Conservation (phyloP, 2,888 invertebrate species). For the Temnothorax ravouxi region DNA sequence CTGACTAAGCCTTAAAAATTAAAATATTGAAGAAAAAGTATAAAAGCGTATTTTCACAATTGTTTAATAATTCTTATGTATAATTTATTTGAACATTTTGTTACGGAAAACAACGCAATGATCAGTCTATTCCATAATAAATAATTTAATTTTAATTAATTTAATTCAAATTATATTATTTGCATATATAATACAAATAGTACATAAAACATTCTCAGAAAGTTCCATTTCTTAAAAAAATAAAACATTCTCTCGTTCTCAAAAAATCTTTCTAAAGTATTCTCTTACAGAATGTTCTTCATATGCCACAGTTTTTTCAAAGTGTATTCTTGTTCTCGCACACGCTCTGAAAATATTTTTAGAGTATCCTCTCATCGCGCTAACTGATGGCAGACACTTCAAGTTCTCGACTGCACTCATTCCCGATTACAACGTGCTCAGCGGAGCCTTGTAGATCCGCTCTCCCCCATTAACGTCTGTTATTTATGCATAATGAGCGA, state of each 20-base stretch:
- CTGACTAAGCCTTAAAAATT: neutral
- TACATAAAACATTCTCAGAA: neutral
- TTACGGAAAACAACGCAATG: neutral
- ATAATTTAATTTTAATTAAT: slow-evolving; percentile 16
- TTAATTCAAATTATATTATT: neutral
- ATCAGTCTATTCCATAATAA: neutral
- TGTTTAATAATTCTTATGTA: neutral
- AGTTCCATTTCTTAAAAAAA: neutral
- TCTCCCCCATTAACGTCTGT: slow-evolving; percentile 46
- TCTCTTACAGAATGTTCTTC: neutral
- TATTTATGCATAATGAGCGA: slow-evolving; percentile 56
- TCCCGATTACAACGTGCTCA: slow-evolving; percentile 48
- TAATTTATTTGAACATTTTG: neutral
- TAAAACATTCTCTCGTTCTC: neutral
- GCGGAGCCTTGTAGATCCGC: slow-evolving; percentile 17
- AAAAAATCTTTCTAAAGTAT: neutral
- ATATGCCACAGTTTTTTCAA: neutral
- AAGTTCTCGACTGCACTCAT: slow-evolving; percentile 44
- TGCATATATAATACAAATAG: neutral
- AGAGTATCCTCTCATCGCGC: slow-evolving; percentile 30
- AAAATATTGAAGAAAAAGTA: neutral
- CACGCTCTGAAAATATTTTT: slow-evolving; percentile 17
- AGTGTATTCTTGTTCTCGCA: slow-evolving; percentile 6
- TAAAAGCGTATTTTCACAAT: neutral
- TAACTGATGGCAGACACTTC: slow-evolving; percentile 47